Conservation (phyloP, 2,113 vertebrate species). For the Neotragus pygmaeus region DNA sequence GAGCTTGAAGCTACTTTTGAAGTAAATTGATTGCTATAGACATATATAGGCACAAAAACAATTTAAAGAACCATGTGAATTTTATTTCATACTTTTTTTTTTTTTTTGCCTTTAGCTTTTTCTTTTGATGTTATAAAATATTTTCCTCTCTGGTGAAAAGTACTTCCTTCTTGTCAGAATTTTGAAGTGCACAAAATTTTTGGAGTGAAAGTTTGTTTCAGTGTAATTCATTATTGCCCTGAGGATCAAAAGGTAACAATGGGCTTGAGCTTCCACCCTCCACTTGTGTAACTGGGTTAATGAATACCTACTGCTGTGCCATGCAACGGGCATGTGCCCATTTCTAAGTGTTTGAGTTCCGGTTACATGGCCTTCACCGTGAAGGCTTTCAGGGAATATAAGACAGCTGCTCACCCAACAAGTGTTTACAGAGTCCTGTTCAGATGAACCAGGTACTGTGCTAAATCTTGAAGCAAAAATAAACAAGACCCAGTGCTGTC, state of each 20-base stretch:
- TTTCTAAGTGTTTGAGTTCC: neutral
- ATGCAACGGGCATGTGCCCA: too few relatives aligned
- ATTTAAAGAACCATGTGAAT: conserved; percentile 29
- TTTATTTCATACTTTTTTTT: neutral
- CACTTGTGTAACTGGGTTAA: neutral
- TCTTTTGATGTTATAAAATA: conserved; percentile 2
- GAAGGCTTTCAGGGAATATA: neutral
- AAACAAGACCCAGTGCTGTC: neutral
- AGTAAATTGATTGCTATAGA: neutral
- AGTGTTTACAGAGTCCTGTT: neutral
- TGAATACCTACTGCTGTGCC: neutral
- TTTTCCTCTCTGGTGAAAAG: conserved; percentile 30
- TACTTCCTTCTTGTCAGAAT: neutral
- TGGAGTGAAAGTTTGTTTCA: neutral
- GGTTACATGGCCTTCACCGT: neutral
- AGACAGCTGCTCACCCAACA: neutral
- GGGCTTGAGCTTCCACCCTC: neutral
- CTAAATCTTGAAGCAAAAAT: neutral
- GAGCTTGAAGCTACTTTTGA: neutral
- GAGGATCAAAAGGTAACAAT: neutral
- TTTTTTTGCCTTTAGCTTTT: conserved; percentile 30
- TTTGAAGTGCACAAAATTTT: neutral
- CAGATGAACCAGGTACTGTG: neutral
- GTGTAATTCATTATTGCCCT: neutral
- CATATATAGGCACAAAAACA: neutral